A percentile compares a stretch with the other conserved stretches of the same genome.
phyloP scores from a whole-genome alignment of 2,113 vertebrate genomes.

The Sigmodon hispidus region DNA sequence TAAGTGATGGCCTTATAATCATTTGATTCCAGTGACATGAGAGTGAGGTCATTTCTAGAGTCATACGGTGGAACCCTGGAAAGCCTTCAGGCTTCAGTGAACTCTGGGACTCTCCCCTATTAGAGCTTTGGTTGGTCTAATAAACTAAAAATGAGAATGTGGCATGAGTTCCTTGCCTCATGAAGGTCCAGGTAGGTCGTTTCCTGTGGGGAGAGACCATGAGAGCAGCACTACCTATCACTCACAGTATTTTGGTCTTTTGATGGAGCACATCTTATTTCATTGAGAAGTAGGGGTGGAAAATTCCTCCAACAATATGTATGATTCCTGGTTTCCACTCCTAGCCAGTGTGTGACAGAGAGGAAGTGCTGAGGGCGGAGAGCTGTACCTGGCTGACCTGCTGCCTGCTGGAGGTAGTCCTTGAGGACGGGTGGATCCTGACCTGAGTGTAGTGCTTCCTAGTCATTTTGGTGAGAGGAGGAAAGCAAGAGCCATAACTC shows the following conservation, averaged over 20 bases:
- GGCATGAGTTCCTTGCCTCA: neutral
- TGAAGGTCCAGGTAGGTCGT: constrained; percentile 11
- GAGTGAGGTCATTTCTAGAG: constrained; percentile 36
- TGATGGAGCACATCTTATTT: constrained; percentile 23
- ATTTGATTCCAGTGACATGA: neutral
- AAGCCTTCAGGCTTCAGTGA: constrained; percentile 44
- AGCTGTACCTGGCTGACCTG: neutral
- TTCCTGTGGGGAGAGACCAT: constrained; percentile 60
- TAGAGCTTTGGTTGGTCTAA: neutral
- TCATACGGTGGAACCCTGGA: constrained; percentile 18
- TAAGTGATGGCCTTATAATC: neutral
- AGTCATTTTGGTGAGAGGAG: neutral
- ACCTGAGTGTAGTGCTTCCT: neutral
- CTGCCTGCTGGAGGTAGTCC: neutral
- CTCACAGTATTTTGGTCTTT: constrained; percentile 12
- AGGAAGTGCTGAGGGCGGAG: neutral
- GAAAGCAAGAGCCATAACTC: neutral
- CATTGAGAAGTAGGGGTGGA: constrained; percentile 9
- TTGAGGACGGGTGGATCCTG: neutral
- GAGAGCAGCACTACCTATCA: neutral
- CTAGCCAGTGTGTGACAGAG: neutral
- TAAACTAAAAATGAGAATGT: constrained; percentile 45
- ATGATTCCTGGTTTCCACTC: neutral
- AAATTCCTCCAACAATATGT: constrained; percentile 10
- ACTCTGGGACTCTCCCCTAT: neutral